These are phyloP conservation scores for Nerophis lumbriciformis DNA, from an alignment of 2,113 vertebrate genomes.

Conservation along the genomic window DNA sequence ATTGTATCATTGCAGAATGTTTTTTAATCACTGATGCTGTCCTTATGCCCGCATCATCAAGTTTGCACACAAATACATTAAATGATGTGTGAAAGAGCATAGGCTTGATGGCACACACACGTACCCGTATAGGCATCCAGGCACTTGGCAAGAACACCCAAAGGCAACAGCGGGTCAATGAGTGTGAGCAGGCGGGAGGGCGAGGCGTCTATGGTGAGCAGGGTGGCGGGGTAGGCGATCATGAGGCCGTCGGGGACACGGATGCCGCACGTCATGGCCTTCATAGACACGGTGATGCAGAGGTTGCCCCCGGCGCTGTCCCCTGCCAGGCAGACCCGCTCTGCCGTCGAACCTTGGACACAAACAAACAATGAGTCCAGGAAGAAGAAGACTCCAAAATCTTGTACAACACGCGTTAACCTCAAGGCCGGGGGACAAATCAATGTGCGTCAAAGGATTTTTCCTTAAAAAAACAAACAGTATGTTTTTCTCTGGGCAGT, in stretches of 20 bases:
- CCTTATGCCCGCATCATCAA: neutral
- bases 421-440: too few relatives aligned
- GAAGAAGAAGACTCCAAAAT: neutral
- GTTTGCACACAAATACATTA: constrained; percentile 22
- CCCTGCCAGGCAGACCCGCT: constrained; percentile 82
- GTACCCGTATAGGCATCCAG: constrained; percentile 84
- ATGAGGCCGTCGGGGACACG: constrained; percentile 83
- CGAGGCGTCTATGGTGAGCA: constrained; percentile 77
- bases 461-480: too few relatives aligned
- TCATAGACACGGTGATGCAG: constrained; percentile 83
- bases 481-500: too few relatives aligned
- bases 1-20: neutral
- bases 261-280: constrained; percentile 76
- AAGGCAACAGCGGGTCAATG: constrained; percentile 83
- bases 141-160: constrained; percentile 83
- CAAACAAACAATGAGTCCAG: constrained; percentile 5
- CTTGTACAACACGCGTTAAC: neutral
- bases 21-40: neutral
- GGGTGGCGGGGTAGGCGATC: constrained; percentile 82
- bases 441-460: too few relatives aligned
- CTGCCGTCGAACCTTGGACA: constrained; percentile 78
- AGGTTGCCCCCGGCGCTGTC: constrained; percentile 90
- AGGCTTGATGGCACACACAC: constrained; percentile 1
- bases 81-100: constrained; percentile 25
- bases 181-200: constrained; percentile 85